These are phyloP conservation scores for Leptodactylus fallax DNA, from an alignment of 2,797 vertebrate genomes.

Conservation along the genomic window DNA sequence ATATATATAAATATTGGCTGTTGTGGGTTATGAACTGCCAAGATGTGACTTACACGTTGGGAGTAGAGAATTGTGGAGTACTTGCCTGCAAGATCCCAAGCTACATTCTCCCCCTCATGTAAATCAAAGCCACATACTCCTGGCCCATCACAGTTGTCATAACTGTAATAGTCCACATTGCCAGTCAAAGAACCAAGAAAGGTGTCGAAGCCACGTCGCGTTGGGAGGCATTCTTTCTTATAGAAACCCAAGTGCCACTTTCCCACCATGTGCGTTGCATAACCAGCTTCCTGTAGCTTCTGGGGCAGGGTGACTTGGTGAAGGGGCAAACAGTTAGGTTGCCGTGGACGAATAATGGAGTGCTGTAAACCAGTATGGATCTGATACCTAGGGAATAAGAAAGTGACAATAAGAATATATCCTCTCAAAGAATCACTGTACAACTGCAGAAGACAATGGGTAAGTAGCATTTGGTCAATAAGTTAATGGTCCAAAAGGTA, in stretches of 20 bases:
- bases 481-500: not conserved
- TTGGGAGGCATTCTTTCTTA: constrained; percentile 94
- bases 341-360: constrained; percentile 94
- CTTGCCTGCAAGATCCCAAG: constrained; percentile 90
- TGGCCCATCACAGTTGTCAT: constrained; percentile 92
- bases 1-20: constrained; percentile 93
- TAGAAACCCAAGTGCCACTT: constrained; percentile 99
- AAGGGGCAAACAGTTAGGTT: constrained; percentile 95
- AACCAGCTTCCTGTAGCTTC: constrained; percentile 91
- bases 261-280: constrained; percentile 97
- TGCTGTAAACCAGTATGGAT: constrained; percentile 98
- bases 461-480: not conserved
- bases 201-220: constrained; percentile 91
- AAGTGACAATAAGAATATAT: constrained; percentile 14
- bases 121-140: constrained; percentile 92
- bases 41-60: constrained; percentile 89
- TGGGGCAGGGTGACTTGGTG: constrained; percentile 92
- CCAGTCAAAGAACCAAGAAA: constrained; percentile 96
- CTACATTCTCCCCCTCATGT: constrained; percentile 90
- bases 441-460: not conserved
- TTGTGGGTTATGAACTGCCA: constrained; percentile 84
- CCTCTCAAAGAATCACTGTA: not conserved
- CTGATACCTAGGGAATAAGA: constrained; percentile 84
- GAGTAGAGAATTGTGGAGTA: constrained; percentile 95
- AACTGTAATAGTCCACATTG: constrained; percentile 95